A percentile compares a stretch with the other conserved stretches of the same genome.
phyloP scores from a whole-genome alignment of 2,888 invertebrate species.

The Synanthedon formicaeformis region DNA sequence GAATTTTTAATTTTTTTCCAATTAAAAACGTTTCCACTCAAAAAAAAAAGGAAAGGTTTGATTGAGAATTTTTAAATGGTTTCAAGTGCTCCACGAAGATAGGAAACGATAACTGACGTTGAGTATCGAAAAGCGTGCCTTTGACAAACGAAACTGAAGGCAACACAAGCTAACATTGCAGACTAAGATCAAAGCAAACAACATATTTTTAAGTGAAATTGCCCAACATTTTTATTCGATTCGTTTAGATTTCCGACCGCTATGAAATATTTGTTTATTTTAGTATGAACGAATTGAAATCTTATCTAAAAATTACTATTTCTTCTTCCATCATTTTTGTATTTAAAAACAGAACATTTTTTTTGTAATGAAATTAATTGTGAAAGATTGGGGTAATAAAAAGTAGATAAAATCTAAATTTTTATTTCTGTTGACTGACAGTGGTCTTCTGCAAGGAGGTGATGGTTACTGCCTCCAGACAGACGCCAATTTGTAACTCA shows the following conservation, averaged over 20 bases:
- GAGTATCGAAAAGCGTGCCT: not conserved
- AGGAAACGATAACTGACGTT: not conserved
- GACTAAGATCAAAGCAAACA: constrained; percentile 12
- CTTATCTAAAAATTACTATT: not conserved
- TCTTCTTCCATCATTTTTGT: no score
- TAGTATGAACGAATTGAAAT: not conserved
- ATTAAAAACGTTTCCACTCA: constrained; percentile 7
- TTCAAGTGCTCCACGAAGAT: not conserved
- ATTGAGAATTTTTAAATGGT: not conserved
- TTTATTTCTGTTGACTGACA: no score
- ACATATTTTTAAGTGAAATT: constrained; percentile 3
- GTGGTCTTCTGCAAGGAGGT: no score
- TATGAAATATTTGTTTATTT: no score
- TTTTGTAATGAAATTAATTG: no score
- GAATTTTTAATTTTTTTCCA: constrained; percentile 4
- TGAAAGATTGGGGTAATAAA: no score
- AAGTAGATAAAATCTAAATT: no score
- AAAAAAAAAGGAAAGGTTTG: not conserved
- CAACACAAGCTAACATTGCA: constrained; percentile 9
- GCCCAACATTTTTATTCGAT: no score
- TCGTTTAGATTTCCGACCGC: no score
- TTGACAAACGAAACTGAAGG: not conserved
- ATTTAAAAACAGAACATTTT: no score
- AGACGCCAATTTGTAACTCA: no score
- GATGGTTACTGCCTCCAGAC: no score